Evolutionary conservation across 2,113 vertebrate species (phyloP), one percentile per base, ranked within the genome.

Genomic region (Melanerpes formicivorus): DNA sequence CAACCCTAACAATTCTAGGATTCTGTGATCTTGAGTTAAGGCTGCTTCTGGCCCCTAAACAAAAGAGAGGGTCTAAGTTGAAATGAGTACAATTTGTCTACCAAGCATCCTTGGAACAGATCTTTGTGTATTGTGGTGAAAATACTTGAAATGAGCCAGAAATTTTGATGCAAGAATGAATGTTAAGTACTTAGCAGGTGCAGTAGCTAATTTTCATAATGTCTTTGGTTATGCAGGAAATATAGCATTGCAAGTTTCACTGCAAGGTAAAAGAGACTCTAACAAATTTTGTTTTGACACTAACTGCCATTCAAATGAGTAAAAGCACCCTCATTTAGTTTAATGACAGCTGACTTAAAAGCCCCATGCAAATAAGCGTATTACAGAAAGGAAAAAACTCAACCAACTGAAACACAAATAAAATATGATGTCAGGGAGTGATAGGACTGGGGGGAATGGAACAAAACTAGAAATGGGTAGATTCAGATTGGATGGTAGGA

Each of bases 241-340:
- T 93, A 94, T 12, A 91, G 85, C 87, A 87, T 84, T 91, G 48
- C 77, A 94, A 84, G 79, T 88, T 95, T 96, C 90, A 88, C 95
- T 95, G 91, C n/a, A 91, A 93, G 85, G 80, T 79, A 94, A 94
- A 96, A 93, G 27, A 92, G 71, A 90, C 64, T 34, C 71, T 94
- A 91, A 92, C 83, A 94, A 92, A 95, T 94, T 95, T 81, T 95
- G 89, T 93, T 96, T 94, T 96, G 95, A 97, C 95, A 93, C 70
- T 77, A 84, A 90, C 90, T 97, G 96, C 85, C 95, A 95, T 75
- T 96, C 95, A 93, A 93, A 94, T 59, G 88, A 90, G 25, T 59
- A 90, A 87, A 96, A 93, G 79, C 40, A 80, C 55, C 46, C 30
- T 81, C 65, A 76, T 91, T 92, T 94, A 87, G 86, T 95, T 90